Percentiles rank a stretch among this genome's conserved stretches.
Conservation (phyloP, 2,888 invertebrate genomes). For the Lepidochitona cinerea region DNA sequence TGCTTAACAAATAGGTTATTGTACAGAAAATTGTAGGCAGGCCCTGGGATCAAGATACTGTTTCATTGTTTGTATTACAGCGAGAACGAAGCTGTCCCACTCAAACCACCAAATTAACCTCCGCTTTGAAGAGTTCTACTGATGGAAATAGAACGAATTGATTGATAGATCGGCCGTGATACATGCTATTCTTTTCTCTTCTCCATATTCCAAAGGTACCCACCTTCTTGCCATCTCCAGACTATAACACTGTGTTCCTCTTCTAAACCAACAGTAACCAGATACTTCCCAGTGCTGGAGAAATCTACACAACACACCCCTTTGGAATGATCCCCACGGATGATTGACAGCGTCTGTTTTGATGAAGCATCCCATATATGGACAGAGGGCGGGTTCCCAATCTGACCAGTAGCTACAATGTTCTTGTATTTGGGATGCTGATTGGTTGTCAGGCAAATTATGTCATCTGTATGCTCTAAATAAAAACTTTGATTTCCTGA, state of each 20-base stretch:
- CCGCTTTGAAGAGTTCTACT: too few species aligned
- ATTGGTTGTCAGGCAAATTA: slow-evolving; percentile 69
- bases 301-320: slow-evolving; percentile 70
- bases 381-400: slow-evolving; percentile 66
- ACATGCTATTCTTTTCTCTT: too few species aligned
- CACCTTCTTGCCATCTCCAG: slow-evolving; percentile 71
- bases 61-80: too few species aligned
- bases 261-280: slow-evolving; percentile 68
- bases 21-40: too few species aligned
- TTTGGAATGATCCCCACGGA: slow-evolving; percentile 60
- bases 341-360: slow-evolving; percentile 65
- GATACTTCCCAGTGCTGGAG: slow-evolving; percentile 69
- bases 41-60: too few species aligned
- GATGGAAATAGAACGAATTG: too few species aligned
- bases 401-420: slow-evolving; percentile 70
- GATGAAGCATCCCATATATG: slow-evolving; percentile 68
- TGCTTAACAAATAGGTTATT: too few species aligned
- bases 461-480: slow-evolving; percentile 70
- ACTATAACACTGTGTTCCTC: slow-evolving; percentile 64
- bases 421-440: slow-evolving; percentile 68
- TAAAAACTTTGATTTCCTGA: slow-evolving; percentile 70
- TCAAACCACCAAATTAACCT: too few species aligned
- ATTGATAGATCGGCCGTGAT: too few species aligned
- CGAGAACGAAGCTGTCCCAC: too few species aligned
- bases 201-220: background rate